These are phyloP conservation scores for Thaumetopoea pityocampa DNA, from an alignment of 1,140 invertebrate species.

Conservation along the genomic window DNA sequence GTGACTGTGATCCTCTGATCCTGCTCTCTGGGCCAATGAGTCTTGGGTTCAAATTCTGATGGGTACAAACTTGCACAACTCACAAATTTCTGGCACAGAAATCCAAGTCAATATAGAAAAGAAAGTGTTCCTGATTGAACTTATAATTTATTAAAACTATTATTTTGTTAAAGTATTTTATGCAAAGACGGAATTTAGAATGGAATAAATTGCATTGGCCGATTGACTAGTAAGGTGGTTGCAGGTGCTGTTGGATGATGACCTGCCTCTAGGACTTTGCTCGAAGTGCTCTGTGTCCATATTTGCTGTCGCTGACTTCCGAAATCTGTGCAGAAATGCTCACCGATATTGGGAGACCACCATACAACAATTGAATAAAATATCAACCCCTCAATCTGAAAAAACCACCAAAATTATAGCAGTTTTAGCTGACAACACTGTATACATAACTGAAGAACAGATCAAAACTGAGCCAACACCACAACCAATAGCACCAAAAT, in stretches of 20 bases:
- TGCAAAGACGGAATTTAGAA: background rate
- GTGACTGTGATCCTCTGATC: too few relatives aligned
- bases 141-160: too few relatives aligned
- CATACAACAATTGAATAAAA: conserved; percentile 27
- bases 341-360: conserved; percentile 34
- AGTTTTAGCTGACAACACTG: conserved; percentile 30
- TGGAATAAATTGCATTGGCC: conserved; percentile 28
- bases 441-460: conserved; percentile 24
- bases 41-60: too few relatives aligned
- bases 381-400: conserved; percentile 20
- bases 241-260: conserved; percentile 46
- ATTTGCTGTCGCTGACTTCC: conserved; percentile 42
- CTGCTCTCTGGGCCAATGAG: too few relatives aligned
- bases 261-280: conserved; percentile 47
- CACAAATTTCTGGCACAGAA: too few relatives aligned
- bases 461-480: conserved; percentile 4
- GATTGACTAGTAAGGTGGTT: conserved; percentile 53
- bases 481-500: conserved; percentile 6
- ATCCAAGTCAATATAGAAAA: too few relatives aligned
- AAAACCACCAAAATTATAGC: conserved; percentile 24
- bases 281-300: conserved; percentile 35
- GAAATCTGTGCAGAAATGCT: conserved; percentile 33
- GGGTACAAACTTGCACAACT: too few relatives aligned
- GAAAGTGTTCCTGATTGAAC: too few relatives aligned
- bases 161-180: background rate